A percentile compares a stretch with the other conserved stretches of the same genome.
Conservation (phyloP, 2,113 vertebrate species). For the Rhabdornis inornatus region DNA sequence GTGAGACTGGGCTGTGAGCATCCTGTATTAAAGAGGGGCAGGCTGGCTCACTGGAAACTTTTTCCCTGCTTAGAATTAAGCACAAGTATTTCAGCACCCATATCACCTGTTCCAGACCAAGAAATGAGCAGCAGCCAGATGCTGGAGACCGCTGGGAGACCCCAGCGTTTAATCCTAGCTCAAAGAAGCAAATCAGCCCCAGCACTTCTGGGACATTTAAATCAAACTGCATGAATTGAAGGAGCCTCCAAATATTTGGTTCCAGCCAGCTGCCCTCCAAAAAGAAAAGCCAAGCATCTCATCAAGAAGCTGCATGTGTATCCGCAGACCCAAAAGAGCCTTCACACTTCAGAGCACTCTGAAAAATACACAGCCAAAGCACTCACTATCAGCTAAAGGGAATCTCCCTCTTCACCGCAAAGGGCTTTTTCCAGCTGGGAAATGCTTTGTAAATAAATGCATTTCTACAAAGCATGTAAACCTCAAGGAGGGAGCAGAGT, state of each 20-base stretch:
- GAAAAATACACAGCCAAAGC: slow-evolving; percentile 34
- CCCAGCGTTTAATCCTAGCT: not conserved
- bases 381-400: not conserved
- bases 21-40: not conserved
- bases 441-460: slow-evolving; percentile 12
- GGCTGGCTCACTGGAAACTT: not conserved
- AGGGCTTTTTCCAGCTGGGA: slow-evolving; percentile 9
- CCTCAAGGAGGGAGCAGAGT: not conserved
- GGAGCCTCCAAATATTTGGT: not conserved
- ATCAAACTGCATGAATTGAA: not conserved
- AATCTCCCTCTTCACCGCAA: not conserved
- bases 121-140: not conserved
- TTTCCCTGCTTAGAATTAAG: not conserved
- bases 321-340: not conserved
- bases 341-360: slow-evolving; percentile 43
- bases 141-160: not conserved
- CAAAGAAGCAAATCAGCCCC: not conserved
- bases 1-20: not conserved
- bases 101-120: not conserved
- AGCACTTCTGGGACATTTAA: not conserved
- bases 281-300: slow-evolving; percentile 2
- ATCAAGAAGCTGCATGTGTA: not conserved
- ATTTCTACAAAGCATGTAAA: not conserved
- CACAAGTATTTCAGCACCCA: not conserved
- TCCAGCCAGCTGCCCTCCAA: not conserved